A percentile compares a stretch with the other conserved stretches of the same genome.
Conservation (phyloP, 2,797 vertebrate species). For the Scyliorhinus canicula region DNA sequence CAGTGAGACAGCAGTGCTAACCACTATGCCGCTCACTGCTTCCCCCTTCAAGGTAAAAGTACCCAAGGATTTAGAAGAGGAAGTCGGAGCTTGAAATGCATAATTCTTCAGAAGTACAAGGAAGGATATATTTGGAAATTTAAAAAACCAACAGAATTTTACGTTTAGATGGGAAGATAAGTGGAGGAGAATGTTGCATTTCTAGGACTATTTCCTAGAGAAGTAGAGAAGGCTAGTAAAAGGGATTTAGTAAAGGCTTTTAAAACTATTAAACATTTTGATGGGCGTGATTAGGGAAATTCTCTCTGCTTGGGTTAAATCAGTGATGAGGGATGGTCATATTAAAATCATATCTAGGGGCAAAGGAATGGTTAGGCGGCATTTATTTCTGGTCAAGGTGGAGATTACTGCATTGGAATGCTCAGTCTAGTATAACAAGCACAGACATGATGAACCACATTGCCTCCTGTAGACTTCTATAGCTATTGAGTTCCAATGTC, state of each 20-base stretch:
- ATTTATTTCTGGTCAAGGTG: background rate
- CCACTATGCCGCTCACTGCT: too few species aligned
- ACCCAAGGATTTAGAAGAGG: background rate
- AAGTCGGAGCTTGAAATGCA: background rate
- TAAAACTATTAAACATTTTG: background rate
- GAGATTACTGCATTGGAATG: background rate
- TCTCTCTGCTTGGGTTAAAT: background rate
- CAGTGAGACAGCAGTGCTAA: too few species aligned
- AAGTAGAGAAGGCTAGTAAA: background rate
- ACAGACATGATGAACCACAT: background rate
- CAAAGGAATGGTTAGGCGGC: background rate
- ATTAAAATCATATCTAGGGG: background rate
- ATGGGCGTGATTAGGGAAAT: background rate
- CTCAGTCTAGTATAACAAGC: background rate
- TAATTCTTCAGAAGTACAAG: background rate
- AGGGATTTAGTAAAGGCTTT: background rate
- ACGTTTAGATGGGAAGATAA: background rate
- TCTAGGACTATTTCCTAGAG: background rate
- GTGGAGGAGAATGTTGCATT: background rate
- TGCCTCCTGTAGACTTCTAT: background rate
- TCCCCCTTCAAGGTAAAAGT: background rate
- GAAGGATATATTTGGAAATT: background rate
- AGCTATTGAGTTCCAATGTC: background rate
- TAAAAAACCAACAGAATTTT: background rate
- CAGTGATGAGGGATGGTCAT: background rate